Conservation (phyloP, 2,888 invertebrate genomes). For the Orthosia gothica region DNA sequence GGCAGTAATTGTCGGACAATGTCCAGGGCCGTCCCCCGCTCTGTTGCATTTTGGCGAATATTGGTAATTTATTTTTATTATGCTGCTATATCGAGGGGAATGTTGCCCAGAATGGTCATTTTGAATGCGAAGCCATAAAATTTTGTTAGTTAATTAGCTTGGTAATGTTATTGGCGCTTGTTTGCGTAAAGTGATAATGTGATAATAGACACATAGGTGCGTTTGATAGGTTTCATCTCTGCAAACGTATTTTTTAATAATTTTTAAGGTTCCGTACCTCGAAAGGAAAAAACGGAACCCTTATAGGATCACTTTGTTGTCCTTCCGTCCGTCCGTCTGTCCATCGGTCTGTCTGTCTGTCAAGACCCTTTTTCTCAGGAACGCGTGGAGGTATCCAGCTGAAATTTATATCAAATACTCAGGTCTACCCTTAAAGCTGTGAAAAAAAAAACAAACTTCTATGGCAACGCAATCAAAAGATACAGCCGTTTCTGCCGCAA, state of each 20-base stretch:
- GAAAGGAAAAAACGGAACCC: too few species aligned
- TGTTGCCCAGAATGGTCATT: conserved; percentile 77
- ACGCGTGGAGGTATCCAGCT: too few species aligned
- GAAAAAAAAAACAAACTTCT: too few species aligned
- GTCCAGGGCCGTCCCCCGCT: conserved; percentile 60
- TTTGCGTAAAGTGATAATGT: conserved; percentile 49
- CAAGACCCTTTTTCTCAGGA: too few species aligned
- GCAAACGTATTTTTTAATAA: not conserved
- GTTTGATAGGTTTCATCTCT: not conserved
- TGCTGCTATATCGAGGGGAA: conserved; percentile 76
- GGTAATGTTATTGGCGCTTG: conserved; percentile 62
- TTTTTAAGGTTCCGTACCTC: too few species aligned
- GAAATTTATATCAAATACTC: too few species aligned
- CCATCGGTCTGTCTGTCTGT: too few species aligned
- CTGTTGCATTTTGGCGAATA: conserved; percentile 83
- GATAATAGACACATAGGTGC: conserved; percentile 24
- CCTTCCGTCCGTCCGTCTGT: too few species aligned
- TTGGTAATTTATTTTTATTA: conserved; percentile 89
- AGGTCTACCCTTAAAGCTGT: too few species aligned
- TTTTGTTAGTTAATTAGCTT: conserved; percentile 76
- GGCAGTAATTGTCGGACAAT: conserved; percentile 80
- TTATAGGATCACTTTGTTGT: too few species aligned
- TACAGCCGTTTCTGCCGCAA: too few species aligned
- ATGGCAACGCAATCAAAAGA: too few species aligned
- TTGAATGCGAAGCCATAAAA: conserved; percentile 75